Evolutionary conservation across 2,113 vertebrate species (phyloP).

Genomic region (Lophochroa leadbeateri): DNA sequence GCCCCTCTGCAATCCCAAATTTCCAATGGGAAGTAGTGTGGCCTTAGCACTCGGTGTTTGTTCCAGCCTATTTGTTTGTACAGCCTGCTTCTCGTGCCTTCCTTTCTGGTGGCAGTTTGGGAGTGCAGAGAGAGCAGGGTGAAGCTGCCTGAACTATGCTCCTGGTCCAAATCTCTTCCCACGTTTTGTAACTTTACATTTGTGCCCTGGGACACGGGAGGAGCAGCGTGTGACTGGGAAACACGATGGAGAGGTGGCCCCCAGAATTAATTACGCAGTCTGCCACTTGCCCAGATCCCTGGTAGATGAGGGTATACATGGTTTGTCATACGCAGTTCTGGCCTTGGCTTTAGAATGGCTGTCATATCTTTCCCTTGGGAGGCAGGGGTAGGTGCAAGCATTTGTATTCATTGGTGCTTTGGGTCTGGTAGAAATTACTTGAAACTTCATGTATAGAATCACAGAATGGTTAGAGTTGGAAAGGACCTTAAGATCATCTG

Average conservation of each 20-base stretch:
- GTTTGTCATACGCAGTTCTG: accelerated
- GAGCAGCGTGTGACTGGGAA: neutral
- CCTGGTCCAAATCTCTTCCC: neutral
- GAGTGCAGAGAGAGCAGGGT: neutral
- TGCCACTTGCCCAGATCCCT: neutral
- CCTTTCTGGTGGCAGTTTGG: neutral
- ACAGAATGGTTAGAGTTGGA: neutral
- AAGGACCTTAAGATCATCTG: neutral
- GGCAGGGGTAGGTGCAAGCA: neutral
- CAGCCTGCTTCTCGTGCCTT: neutral
- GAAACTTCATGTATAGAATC: neutral
- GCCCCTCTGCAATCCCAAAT: neutral
- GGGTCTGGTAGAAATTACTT: accelerated
- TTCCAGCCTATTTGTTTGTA: neutral
- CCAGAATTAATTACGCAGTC: no score
- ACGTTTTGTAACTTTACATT: accelerated
- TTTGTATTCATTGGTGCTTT: neutral
- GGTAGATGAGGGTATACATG: neutral
- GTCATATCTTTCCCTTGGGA: neutral
- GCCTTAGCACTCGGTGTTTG: accelerated
- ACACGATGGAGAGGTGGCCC: neutral
- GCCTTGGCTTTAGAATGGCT: neutral
- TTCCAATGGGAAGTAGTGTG: neutral
- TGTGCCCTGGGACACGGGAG: accelerated
- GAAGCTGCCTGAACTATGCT: neutral